Conservation (phyloP, 2,113 vertebrate genomes). For the Eulemur macaco region DNA sequence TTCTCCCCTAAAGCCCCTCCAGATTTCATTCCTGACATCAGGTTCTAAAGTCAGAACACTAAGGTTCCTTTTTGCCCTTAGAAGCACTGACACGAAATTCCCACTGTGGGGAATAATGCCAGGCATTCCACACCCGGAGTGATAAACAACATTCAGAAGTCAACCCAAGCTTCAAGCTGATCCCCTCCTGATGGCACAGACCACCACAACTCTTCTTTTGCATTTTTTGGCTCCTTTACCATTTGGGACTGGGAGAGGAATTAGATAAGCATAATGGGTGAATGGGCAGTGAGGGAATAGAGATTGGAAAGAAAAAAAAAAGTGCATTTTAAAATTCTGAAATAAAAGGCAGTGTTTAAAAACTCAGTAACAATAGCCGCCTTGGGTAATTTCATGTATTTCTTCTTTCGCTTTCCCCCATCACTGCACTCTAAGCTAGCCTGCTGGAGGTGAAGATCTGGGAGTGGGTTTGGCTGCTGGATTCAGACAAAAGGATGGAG, state of each 20-base stretch:
- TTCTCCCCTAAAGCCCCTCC: neutral
- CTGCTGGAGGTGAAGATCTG: constrained; percentile 29
- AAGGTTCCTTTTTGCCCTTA: neutral
- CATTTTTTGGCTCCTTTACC: neutral
- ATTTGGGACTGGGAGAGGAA: neutral
- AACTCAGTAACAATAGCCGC: neutral
- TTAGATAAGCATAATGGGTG: neutral
- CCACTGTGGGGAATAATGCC: neutral
- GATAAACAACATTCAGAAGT: neutral
- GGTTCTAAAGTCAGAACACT: neutral
- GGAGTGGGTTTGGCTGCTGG: neutral
- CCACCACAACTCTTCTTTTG: neutral
- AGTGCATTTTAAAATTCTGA: neutral
- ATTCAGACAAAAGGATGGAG: constrained; percentile 63
- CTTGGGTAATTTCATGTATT: neutral
- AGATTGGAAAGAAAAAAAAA: neutral
- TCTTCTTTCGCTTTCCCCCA: neutral
- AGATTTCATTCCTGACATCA: neutral
- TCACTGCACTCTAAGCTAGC: neutral
- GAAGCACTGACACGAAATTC: neutral
- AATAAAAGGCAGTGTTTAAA: constrained; percentile 3
- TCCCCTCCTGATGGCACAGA: neutral
- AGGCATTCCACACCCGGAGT: neutral
- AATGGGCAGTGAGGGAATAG: neutral
- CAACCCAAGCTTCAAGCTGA: neutral